phyloP scores from a whole-genome alignment of 64 coral and sea anemone species.

The Montipora foliosa region DNA sequence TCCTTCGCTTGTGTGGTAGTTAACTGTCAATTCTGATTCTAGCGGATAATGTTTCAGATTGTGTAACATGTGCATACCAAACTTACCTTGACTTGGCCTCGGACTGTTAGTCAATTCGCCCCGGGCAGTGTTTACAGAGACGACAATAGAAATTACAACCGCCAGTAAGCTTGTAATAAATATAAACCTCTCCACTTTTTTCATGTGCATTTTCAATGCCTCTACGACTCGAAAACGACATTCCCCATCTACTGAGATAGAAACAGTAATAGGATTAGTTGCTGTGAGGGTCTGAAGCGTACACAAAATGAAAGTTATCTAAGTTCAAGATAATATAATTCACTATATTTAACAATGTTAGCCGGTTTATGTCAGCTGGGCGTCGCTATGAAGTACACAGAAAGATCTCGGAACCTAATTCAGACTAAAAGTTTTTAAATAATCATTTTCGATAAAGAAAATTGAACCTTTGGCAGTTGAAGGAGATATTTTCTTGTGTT shows the following conservation, averaged over 20 bases:
- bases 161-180: conserved; percentile 16
- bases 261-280: not conserved
- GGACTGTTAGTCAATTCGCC: conserved; percentile 1
- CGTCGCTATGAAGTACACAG: not conserved
- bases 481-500: not conserved
- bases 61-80: not conserved
- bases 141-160: not conserved
- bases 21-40: not conserved
- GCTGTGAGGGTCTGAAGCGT: not conserved
- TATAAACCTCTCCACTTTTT: conserved; percentile 41
- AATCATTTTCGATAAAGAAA: not conserved
- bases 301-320: conserved; percentile 48
- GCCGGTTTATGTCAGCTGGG: conserved; percentile 33
- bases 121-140: not conserved
- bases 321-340: conserved; percentile 45
- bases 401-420: not conserved
- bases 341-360: conserved; percentile 41
- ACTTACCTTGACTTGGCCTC: not conserved
- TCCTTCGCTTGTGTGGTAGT: not conserved
- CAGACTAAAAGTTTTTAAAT: not conserved
- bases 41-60: not conserved
- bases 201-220: conserved; percentile 39
- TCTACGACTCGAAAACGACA: not conserved
- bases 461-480: not conserved
- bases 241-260: conserved; percentile 44